Evolutionary conservation across 1,140 invertebrate genomes (phyloP), one percentile per base, ranked within the genome.

Genomic region (Ceratosolen fusciceps): DNA sequence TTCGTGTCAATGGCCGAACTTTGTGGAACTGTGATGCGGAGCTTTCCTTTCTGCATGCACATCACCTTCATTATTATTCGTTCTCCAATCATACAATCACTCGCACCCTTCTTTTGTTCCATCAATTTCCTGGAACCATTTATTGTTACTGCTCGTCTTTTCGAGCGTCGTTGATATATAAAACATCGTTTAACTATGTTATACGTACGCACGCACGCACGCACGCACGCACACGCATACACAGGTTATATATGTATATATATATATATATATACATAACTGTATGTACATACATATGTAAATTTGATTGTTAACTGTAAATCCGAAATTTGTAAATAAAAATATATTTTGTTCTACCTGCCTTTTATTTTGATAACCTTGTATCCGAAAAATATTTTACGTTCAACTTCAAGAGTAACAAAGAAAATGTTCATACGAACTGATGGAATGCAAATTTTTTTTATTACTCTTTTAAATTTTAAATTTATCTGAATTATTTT

Each of bases 1-100:
- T 60, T 9, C 37, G 52, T 68, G 77, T 74, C 77, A 79, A 79
- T 62, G 77, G 34, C 67, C 43, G 39, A 65, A 72, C 54, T 71
- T 62, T 47, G 24, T 47, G 43, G 58, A 67, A 65, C 60, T 43
- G 74, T 77, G 60, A 7, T 49, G 5, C 1, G 5, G 58, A 49
- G 49, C 56, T 26, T 56, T 21, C 65, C 26, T 67, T 31, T 54
- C 47, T 70, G 24, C 0, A 5, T 52, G 34, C 31, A 34, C 31
- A 19, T n/a, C 29, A 72, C 52, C 52, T 14, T 34, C 56, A 60
- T 65, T 62, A 43, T 24, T 21, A 39, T 37, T 49, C 19, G 39
- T 52, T 52, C 67, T 26, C 67, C 58, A 60, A 62, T 62, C 34
- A 24, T n/a, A 31, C 10, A 60, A 14, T 37, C 14, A 5, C 1